Conservation (phyloP, 2,113 vertebrate genomes). For the Piprites chloris region DNA sequence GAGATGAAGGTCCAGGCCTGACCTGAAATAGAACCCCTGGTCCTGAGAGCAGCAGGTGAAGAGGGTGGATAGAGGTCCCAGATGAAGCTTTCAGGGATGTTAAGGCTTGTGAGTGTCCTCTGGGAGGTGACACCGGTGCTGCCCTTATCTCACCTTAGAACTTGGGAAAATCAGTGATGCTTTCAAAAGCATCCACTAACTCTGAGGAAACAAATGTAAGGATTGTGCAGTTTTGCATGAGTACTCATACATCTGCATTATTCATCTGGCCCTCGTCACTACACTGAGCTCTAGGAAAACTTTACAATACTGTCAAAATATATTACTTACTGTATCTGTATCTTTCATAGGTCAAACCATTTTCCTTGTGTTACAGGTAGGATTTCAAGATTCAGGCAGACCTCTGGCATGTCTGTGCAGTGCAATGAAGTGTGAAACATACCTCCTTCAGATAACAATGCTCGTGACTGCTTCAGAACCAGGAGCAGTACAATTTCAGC, state of each 20-base stretch:
- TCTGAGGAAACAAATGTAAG: not conserved
- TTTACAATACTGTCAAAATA: not conserved
- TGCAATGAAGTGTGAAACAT: not conserved
- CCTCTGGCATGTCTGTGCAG: not conserved
- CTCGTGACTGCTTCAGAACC: not conserved
- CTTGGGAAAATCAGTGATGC: not conserved
- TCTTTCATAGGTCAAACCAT: not conserved
- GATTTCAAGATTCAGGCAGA: not conserved
- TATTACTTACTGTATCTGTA: not conserved
- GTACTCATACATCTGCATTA: not conserved
- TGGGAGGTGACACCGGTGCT: not conserved
- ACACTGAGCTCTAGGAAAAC: not conserved
- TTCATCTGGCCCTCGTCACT: not conserved
- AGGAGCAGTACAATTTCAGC: not conserved
- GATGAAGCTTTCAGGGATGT: not conserved
- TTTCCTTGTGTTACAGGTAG: not conserved
- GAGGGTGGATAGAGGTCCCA: not conserved
- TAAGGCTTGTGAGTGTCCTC: not conserved
- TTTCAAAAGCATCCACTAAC: not conserved
- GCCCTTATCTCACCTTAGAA: not conserved
- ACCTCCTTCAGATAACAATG: not conserved
- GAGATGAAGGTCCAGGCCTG: not conserved
- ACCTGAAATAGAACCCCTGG: not conserved
- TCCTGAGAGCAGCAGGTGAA: not conserved
- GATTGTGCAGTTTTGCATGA: not conserved